Base-by-base conservation (phyloP, 2,888 invertebrate species). In the Mactromeris polynyma region DNA sequence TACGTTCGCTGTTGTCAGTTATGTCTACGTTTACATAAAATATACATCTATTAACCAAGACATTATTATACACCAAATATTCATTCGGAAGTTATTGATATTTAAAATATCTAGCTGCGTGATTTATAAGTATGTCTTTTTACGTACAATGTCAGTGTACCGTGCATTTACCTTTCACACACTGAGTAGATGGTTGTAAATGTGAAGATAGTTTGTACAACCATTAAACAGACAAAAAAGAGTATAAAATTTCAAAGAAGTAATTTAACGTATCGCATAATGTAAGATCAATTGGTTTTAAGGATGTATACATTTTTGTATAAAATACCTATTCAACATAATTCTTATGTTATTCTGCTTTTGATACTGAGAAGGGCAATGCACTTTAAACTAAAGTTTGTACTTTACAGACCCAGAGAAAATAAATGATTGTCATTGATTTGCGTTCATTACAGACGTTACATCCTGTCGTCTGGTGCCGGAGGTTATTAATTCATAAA, bases 11-110 rank as follows among this genome's bases (percentile, higher is more conserved):
- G 36, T 36, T 26, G 73, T 33, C 73, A 33, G 31, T 33, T 33
- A 73, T 73, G 73, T 14, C 19, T 33, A 17, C 33, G 4, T 73
- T 73, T 33, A 73, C 73, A 73, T 73, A 73, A 73, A 73, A 73
- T 73, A 33, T 33, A 36, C 73, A 73, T 73, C 33, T 17, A 36
- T 73, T 73, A 73, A 73, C 11, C 36, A 33, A 33, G 14, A 0
- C 26, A 17, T 36, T 26, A 73, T 64, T 73, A 73, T 73, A 33
- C 19, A 33, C 73, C 73, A 26, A 26, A 73, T 73, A 33, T 73
- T 73, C 73, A 73, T 73, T 73, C 26, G 17, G 9, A 33, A 73
- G 36, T 36, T 73, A 73, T 73, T 73, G 73, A 73, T 73, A 73
- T 73, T 36, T 33, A 36, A 36, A 36, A 36, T 36, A 73, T 14